phyloP scores from a whole-genome alignment of 2,797 vertebrate genomes.

The Tragelaphus oryx region DNA sequence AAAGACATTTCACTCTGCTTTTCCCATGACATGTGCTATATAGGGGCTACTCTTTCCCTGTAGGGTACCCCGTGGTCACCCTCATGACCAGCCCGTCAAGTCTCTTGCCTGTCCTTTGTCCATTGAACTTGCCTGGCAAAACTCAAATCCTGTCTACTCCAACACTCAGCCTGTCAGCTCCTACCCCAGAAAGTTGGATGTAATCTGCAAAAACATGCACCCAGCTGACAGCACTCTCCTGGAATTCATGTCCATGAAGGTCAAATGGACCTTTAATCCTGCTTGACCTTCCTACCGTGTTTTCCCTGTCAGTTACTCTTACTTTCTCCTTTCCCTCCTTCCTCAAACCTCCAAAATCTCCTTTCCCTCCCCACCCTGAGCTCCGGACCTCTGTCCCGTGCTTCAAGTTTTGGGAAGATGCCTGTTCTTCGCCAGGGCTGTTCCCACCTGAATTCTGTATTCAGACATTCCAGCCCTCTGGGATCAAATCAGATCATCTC shows the following conservation, averaged over 20 bases:
- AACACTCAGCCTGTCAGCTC: neutral
- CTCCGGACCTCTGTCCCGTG: rapidly evolving
- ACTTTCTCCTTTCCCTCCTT: neutral
- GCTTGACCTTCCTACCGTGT: rapidly evolving
- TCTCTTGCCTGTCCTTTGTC: neutral
- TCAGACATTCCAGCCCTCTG: neutral
- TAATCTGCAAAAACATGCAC: neutral
- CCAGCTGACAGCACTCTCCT: neutral
- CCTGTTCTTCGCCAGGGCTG: neutral
- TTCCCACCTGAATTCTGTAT: neutral
- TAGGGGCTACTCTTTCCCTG: neutral
- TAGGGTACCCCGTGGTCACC: rapidly evolving
- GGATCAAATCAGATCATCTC: neutral
- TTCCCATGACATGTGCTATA: neutral
- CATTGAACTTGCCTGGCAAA: neutral
- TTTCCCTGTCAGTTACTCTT: neutral
- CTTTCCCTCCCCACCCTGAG: neutral
- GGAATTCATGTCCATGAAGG: rapidly evolving
- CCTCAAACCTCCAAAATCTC: neutral
- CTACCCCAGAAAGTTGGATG: neutral
- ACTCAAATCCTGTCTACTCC: neutral
- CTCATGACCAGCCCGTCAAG: neutral
- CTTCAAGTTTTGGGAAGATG: neutral
- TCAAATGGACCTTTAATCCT: neutral
- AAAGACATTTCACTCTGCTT: neutral